These are phyloP conservation scores for Paguma larvata DNA, from an alignment of 2,797 vertebrate species.

Conservation along the genomic window DNA sequence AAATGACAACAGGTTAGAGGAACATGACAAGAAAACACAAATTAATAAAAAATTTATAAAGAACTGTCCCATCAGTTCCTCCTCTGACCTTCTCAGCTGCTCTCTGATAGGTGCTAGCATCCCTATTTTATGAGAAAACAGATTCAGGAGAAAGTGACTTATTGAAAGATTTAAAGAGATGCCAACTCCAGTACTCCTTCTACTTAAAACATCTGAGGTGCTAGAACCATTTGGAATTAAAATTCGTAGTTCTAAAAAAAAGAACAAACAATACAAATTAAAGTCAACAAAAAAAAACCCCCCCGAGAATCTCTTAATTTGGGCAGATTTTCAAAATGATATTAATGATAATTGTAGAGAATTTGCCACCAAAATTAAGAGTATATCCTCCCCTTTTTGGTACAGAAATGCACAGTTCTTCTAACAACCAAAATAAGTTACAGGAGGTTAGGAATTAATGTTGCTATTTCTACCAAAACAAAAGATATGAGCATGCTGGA, in stretches of 20 bases:
- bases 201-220: background rate
- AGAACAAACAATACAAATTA: slow-evolving; percentile 41
- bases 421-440: slow-evolving; percentile 3
- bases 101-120: background rate
- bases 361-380: slow-evolving; percentile 51
- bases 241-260: slow-evolving; percentile 44
- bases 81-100: background rate
- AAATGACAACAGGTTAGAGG: background rate
- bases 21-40: slow-evolving; percentile 27
- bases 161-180: background rate
- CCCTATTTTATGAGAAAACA: background rate
- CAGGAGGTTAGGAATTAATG: slow-evolving; percentile 15
- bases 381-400: background rate
- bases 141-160: background rate
- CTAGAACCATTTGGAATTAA: slow-evolving; percentile 36
- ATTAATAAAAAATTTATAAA: slow-evolving; percentile 21
- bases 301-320: slow-evolving; percentile 8
- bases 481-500: background rate
- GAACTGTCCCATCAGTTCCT: background rate
- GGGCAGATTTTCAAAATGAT: slow-evolving; percentile 34
- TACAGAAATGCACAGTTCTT: background rate
- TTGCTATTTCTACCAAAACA: slow-evolving; percentile 32
- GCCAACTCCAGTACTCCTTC: background rate
- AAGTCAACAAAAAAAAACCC: slow-evolving; percentile 26
- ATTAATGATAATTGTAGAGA: slow-evolving; percentile 2